phyloP scores from a whole-genome alignment of 2,113 vertebrate species.

The Odontesthes bonariensis region DNA sequence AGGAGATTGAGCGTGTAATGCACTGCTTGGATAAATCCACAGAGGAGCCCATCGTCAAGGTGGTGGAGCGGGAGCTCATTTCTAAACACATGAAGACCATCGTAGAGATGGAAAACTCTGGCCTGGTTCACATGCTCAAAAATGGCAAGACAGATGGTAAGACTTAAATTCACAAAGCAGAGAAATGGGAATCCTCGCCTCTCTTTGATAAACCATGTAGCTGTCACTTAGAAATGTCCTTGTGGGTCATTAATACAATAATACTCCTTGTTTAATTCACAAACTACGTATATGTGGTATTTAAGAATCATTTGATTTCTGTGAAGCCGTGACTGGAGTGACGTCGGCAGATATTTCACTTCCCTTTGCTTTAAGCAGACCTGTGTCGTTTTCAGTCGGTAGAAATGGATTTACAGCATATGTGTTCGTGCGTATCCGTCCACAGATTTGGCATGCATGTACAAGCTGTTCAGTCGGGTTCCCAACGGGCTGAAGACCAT shows the following conservation, averaged over 20 bases:
- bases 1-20: slow-evolving; percentile 99
- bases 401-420: slow-evolving; percentile 23
- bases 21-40: slow-evolving; percentile 99
- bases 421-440: slow-evolving; percentile 35
- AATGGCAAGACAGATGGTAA: slow-evolving; percentile 98
- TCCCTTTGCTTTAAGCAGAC: neutral
- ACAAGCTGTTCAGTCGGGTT: slow-evolving; percentile 98
- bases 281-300: neutral
- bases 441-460: slow-evolving; percentile 98
- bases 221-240: slow-evolving; percentile 10
- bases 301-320: slow-evolving; percentile 18
- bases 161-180: neutral
- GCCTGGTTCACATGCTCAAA: slow-evolving; percentile 98
- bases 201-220: slow-evolving; percentile 4
- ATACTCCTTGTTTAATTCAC: neutral
- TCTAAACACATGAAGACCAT: slow-evolving; percentile 99
- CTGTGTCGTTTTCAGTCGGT: neutral
- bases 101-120: slow-evolving; percentile 99
- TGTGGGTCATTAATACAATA: neutral
- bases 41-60: slow-evolving; percentile 98
- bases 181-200: neutral
- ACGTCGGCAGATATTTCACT: slow-evolving; percentile 8
- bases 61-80: slow-evolving; percentile 98
- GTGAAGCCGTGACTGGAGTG: neutral
- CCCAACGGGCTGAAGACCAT: slow-evolving; percentile 99